Evolutionary conservation across 2,888 invertebrate species (phyloP).

Genomic region (Coenonympha arcania): DNA sequence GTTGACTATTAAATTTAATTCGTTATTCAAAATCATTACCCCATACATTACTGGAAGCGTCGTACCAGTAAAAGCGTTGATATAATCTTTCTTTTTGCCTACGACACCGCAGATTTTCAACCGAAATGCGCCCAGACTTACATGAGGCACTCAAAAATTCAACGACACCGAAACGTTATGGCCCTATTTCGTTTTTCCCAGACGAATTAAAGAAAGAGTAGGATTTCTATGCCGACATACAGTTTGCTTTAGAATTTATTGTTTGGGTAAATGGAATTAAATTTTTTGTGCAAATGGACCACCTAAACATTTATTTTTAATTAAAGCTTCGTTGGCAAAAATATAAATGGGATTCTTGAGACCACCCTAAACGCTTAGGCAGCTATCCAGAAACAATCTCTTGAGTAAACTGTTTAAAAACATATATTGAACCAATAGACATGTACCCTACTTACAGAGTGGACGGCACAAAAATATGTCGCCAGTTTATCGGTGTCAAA

Average conservation of each 20-base stretch:
- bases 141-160: constrained; percentile 63
- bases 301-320: too few relatives aligned
- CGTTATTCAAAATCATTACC: not conserved
- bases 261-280: not conserved
- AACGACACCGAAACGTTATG: constrained; percentile 38
- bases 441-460: too few relatives aligned
- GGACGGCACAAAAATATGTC: too few relatives aligned
- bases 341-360: too few relatives aligned
- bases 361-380: too few relatives aligned
- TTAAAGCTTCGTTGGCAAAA: too few relatives aligned
- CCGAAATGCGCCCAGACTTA: constrained; percentile 54
- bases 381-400: not conserved
- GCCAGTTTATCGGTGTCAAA: too few relatives aligned
- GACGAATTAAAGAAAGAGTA: constrained; percentile 20
- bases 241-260: constrained; percentile 9
- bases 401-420: too few relatives aligned
- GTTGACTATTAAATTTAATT: not conserved
- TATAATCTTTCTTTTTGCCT: constrained; percentile 43
- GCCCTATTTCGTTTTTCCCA: constrained; percentile 43
- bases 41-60: constrained; percentile 10
- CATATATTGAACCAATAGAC: too few relatives aligned
- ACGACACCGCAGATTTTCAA: constrained; percentile 54
- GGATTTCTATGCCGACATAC: constrained; percentile 9
- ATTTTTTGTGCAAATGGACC: too few relatives aligned
- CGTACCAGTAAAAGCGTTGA: constrained; percentile 17